A percentile compares a stretch with the other conserved stretches of the same genome.
Conservation (phyloP, 1,140 invertebrate species). For the Charaxes varanes region DNA sequence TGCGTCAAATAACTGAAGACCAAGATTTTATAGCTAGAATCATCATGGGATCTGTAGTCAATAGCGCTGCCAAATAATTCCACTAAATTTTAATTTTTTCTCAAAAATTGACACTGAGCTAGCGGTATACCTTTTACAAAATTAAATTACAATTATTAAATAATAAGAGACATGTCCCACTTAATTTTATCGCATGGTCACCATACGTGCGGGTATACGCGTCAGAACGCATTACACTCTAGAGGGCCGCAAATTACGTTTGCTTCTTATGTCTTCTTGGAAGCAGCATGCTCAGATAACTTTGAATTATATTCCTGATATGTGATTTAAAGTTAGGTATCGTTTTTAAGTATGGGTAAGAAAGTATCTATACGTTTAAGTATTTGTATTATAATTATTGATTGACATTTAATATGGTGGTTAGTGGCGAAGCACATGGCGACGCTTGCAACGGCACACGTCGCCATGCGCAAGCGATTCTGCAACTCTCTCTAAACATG, state of each 20-base stretch:
- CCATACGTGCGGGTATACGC: conserved; percentile 14
- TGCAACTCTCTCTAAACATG: too few species aligned
- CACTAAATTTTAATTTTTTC: too few species aligned
- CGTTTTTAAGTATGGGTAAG: neutral
- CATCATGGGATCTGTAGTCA: too few species aligned
- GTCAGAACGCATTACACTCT: conserved; percentile 29
- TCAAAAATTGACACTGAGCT: too few species aligned
- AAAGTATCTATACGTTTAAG: neutral
- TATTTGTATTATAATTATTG: neutral
- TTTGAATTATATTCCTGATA: conserved; percentile 21
- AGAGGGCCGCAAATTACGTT: conserved; percentile 17
- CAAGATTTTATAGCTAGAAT: too few species aligned
- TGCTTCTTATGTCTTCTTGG: conserved; percentile 17
- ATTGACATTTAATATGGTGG: too few species aligned
- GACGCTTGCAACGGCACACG: too few species aligned
- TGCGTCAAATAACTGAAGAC: too few species aligned
- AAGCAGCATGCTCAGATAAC: conserved; percentile 20
- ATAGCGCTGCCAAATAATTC: too few species aligned
- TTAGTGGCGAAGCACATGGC: too few species aligned
- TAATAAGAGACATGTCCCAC: neutral
- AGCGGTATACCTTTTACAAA: too few species aligned
- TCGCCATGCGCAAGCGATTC: too few species aligned
- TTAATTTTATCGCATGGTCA: neutral
- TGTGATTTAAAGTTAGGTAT: conserved; percentile 10
- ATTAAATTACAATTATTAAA: neutral